Percentiles rank a stretch among this genome's conserved stretches.
phyloP scores from a whole-genome alignment of 2,113 vertebrate genomes.

The Callocephalon fimbriatum region DNA sequence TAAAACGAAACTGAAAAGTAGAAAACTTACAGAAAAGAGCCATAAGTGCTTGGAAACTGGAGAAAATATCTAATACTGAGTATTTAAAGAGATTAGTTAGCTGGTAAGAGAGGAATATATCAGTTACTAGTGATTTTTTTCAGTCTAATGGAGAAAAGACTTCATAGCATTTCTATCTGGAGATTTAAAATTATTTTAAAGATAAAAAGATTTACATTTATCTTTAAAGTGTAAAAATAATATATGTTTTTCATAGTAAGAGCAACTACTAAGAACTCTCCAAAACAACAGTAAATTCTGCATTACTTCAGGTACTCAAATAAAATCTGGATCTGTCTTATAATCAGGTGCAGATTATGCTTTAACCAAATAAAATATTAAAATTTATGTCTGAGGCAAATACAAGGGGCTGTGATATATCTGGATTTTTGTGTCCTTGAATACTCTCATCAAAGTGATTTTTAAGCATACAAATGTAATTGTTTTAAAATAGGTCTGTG shows the following conservation, averaged over 20 bases:
- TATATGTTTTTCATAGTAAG: neutral
- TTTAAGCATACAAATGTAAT: neutral
- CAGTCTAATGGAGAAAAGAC: neutral
- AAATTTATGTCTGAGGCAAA: neutral
- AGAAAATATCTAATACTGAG: neutral
- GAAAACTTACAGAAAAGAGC: neutral
- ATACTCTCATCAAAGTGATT: neutral
- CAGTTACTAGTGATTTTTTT: neutral
- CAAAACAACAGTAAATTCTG: accelerated
- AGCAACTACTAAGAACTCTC: neutral
- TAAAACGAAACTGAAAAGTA: neutral
- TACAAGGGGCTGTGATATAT: neutral
- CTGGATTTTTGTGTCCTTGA: neutral
- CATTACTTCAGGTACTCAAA: neutral
- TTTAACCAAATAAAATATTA: neutral
- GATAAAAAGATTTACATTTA: neutral
- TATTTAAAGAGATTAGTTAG: neutral
- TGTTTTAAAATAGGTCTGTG: neutral
- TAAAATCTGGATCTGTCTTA: neutral
- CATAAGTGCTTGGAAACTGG: neutral
- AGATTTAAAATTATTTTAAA: neutral
- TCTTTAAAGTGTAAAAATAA: neutral
- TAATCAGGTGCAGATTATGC: neutral
- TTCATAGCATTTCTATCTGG: neutral
- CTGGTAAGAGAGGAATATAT: neutral